Evolutionary conservation across 2,113 vertebrate species (phyloP).

Genomic region (Eudyptes chrysolophus): DNA sequence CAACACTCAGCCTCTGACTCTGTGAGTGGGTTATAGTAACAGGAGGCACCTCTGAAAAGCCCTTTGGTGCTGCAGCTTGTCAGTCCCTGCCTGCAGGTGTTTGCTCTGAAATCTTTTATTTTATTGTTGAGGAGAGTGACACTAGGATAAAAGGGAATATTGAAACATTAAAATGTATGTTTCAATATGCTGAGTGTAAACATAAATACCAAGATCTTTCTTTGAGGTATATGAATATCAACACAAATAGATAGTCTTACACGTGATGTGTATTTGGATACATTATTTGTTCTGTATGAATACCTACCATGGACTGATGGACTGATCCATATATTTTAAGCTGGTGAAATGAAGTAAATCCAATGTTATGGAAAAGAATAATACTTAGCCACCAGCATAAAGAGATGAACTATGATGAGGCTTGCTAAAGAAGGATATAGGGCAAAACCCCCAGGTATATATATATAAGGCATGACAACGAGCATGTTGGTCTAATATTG

Average conservation of each 20-base stretch:
- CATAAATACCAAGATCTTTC: conserved; percentile 28
- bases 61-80: conserved; percentile 35
- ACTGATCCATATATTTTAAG: background rate
- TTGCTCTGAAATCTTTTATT: conserved; percentile 28
- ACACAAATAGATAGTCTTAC: background rate
- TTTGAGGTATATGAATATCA: background rate
- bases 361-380: background rate
- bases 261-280: background rate
- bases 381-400: background rate
- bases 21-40: background rate
- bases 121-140: conserved; percentile 7
- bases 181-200: conserved; percentile 44
- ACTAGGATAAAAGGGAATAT: conserved; percentile 17
- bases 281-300: background rate
- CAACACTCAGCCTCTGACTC: conserved; percentile 5
- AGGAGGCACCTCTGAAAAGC: background rate
- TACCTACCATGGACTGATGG: background rate
- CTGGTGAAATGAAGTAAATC: background rate
- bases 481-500: background rate
- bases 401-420: background rate
- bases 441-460: background rate
- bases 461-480: background rate
- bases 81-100: conserved; percentile 20
- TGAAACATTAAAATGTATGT: conserved; percentile 14
- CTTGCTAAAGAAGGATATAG: background rate